These are phyloP conservation scores for Porites lutea DNA, from an alignment of 64 coral and sea anemone species.

Conservation along the genomic window DNA sequence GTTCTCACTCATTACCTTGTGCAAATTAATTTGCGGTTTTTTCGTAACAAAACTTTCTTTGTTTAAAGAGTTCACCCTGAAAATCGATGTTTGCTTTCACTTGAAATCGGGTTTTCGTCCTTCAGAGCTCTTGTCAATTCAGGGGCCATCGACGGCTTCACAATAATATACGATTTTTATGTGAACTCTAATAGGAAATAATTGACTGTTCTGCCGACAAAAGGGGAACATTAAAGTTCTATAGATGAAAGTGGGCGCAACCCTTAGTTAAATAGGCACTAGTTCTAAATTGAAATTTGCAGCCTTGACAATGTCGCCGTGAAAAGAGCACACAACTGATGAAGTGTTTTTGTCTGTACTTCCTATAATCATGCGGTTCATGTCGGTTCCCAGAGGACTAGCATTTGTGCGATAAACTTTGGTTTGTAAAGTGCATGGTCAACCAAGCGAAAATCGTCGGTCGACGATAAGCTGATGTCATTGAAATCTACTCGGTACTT, in stretches of 20 bases:
- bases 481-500: too few species aligned
- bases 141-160: background rate
- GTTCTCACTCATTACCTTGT: background rate
- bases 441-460: background rate
- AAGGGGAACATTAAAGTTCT: too few species aligned
- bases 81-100: background rate
- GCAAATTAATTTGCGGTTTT: background rate
- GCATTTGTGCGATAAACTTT: background rate
- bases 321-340: slow-evolving; percentile 33
- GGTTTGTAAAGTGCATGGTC: background rate
- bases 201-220: background rate
- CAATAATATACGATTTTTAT: background rate
- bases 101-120: background rate
- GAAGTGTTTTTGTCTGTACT: slow-evolving; percentile 34
- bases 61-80: background rate
- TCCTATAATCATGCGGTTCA: background rate
- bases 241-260: background rate
- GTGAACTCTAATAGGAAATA: background rate
- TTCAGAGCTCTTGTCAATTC: background rate
- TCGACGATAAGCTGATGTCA: too few species aligned
- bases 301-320: background rate
- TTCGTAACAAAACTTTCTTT: background rate
- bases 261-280: background rate
- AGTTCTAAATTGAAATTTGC: background rate
- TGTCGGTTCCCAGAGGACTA: slow-evolving; percentile 5